These are phyloP conservation scores for Drosophila mimica DNA, from an alignment of 2,888 invertebrate genomes.

Conservation along the genomic window DNA sequence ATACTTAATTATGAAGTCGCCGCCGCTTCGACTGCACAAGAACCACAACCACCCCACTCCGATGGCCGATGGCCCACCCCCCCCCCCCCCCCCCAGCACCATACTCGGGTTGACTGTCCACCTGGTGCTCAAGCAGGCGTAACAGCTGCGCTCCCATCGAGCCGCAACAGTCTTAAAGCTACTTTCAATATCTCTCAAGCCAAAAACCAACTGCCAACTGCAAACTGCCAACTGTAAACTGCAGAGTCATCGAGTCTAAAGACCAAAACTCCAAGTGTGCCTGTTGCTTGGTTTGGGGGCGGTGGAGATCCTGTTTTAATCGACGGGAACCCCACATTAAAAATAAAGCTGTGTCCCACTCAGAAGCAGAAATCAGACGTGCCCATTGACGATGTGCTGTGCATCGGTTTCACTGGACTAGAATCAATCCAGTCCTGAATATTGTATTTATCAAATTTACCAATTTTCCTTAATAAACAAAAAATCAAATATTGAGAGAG, in stretches of 20 bases:
- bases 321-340: not conserved
- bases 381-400: not conserved
- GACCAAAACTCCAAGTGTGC: not conserved
- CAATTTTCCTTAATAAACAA: not conserved
- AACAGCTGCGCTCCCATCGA: constrained; percentile 64
- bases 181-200: constrained; percentile 69
- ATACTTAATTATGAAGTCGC: constrained; percentile 79
- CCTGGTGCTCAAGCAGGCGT: constrained; percentile 43
- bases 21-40: constrained; percentile 26
- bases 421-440: not conserved
- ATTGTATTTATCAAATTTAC: not conserved
- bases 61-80: not conserved
- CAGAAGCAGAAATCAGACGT: not conserved
- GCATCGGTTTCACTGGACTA: not conserved
- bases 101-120: constrained; percentile 17
- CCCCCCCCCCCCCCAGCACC: not conserved
- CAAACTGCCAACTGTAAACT: not conserved
- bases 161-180: constrained; percentile 67
- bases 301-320: not conserved
- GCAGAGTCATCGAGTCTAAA: constrained; percentile 1
- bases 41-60: not conserved
- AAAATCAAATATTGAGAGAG: not conserved
- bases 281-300: not conserved
- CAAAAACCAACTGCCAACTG: not conserved
- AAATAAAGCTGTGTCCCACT: not conserved